Evolutionary conservation across 2,113 vertebrate species (phyloP), one percentile per base, ranked within the genome.

Genomic region (Recurvirostra avosetta): DNA sequence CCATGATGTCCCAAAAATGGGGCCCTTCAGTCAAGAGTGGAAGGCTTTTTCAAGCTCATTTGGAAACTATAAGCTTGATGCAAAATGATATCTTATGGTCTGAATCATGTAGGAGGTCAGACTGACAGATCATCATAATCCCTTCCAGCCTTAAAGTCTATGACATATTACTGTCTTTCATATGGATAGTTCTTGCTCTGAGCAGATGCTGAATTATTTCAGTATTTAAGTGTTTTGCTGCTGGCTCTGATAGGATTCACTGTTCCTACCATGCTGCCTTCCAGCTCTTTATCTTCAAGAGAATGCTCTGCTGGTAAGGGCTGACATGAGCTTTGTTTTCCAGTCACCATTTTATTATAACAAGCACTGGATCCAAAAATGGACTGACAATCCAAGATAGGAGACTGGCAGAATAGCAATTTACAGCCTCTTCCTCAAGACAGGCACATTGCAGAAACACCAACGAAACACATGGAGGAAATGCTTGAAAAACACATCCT

Each of bases 201-300:
- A 91, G 86, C 53, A 96, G 65, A 86, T 72, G 61, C 26, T 92
- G 92, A 94, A 86, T 91, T 94, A 92, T 94, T 92, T 94, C 76
- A 93, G 40, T 59, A 86, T 86, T 78, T 93, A 92, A 88, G 56
- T 49, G 86, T 67, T 95, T 74, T 93, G 38, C 70, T 97, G 61
- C 68, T 84, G 83, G 43, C 34, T 77, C 52, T 93, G 86, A 59
- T 59, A 97, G 65, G 55, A 84, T 80, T 86, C 47, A 43, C 13
- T 65, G 52, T 50, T 75, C 47, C 52, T 41, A 56, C 66, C 52
- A 40, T 5, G 19, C 61, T 91, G 68, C 49, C 72, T 81, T 65
- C 40, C 66, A 93, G 73, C 56, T 81, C 61, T 94, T 89, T 89
- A 92, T 88, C 92, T 89, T 86, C 65, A 75, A 90, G 58, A 93